Conservation (phyloP, 1,140 invertebrate species). For the Apis laboriosa region DNA sequence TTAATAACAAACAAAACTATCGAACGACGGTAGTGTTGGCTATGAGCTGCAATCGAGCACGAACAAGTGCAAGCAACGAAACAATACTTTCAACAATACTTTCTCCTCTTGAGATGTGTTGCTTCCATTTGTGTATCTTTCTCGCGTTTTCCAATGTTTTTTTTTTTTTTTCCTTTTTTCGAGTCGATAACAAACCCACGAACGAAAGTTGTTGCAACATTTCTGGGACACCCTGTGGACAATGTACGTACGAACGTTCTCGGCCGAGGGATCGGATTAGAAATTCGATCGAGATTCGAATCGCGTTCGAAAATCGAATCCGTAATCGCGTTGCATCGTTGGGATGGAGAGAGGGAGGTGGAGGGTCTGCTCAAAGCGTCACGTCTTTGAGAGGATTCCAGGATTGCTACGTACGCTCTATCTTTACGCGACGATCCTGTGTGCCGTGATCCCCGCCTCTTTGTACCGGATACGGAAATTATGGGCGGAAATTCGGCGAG, state of each 20-base stretch:
- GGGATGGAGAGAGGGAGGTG: not conserved
- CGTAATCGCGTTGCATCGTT: not conserved
- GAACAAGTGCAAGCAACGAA: too few relatives aligned
- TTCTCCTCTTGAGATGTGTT: too few relatives aligned
- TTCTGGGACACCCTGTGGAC: not conserved
- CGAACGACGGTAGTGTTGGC: too few relatives aligned
- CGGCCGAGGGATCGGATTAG: constrained; percentile 14
- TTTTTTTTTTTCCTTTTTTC: too few relatives aligned
- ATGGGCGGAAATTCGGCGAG: not conserved
- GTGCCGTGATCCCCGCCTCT: not conserved
- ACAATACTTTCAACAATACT: too few relatives aligned
- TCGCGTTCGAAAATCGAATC: constrained; percentile 35
- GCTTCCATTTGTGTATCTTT: too few relatives aligned
- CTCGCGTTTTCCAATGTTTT: too few relatives aligned
- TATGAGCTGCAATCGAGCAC: too few relatives aligned
- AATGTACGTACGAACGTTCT: not conserved
- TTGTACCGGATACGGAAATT: not conserved
- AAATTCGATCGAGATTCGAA: constrained; percentile 37
- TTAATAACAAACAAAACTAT: too few relatives aligned
- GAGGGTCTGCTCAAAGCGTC: not conserved
- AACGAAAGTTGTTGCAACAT: too few relatives aligned
- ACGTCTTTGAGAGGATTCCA: not conserved
- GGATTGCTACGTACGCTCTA: not conserved
- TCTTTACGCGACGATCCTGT: not conserved
- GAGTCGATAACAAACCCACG: too few relatives aligned